Conservation (phyloP, 2,113 vertebrate species). For the Platysternon megacephalum region DNA sequence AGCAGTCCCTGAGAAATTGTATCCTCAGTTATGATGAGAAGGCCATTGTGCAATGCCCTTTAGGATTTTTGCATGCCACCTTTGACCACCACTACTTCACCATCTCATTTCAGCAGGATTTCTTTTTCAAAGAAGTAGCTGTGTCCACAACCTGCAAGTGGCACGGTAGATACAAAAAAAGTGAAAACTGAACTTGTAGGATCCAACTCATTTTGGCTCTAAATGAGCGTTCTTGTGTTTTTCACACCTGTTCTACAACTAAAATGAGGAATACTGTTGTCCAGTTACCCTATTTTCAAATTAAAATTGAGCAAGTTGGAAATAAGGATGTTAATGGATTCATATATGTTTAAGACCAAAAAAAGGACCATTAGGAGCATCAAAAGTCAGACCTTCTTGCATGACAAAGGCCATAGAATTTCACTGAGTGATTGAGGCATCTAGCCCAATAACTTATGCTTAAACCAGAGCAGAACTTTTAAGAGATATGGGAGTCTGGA, state of each 20-base stretch:
- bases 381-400: background rate
- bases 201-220: rapidly evolving
- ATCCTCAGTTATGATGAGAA: rapidly evolving
- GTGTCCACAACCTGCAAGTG: background rate
- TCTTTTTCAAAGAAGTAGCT: rapidly evolving
- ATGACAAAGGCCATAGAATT: background rate
- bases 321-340: background rate
- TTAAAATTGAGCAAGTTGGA: background rate
- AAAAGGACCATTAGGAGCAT: background rate
- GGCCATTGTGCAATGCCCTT: background rate
- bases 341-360: background rate
- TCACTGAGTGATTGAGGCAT: rapidly evolving
- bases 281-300: background rate
- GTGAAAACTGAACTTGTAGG: background rate
- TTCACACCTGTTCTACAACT: background rate
- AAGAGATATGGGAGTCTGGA: background rate
- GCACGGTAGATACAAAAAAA: background rate
- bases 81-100: background rate
- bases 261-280: rapidly evolving
- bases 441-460: background rate
- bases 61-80: rapidly evolving
- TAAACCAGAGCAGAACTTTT: background rate
- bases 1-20: rapidly evolving
- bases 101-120: background rate
- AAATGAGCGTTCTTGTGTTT: background rate